These are phyloP conservation scores for Miichthys miiuy DNA, from an alignment of 2,797 vertebrate genomes.

Conservation along the genomic window DNA sequence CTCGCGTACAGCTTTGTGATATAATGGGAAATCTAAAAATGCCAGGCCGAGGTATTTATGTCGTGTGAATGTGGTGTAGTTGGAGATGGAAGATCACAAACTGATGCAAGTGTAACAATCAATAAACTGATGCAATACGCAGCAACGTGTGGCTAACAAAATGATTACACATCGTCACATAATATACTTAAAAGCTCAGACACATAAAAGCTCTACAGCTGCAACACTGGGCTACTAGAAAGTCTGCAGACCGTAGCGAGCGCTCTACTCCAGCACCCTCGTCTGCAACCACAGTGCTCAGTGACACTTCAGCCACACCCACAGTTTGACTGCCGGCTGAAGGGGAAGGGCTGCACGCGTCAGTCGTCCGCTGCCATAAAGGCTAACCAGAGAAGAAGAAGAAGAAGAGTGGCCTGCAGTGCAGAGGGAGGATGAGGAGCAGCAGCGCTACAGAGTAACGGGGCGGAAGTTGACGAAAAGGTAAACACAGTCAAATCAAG, in stretches of 20 bases:
- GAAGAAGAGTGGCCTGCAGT: constrained; percentile 17
- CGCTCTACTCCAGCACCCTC: constrained; percentile 28
- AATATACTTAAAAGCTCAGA: neutral
- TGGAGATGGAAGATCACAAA: constrained; percentile 16
- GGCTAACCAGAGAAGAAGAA: constrained; percentile 25
- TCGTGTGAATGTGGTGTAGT: constrained; percentile 7
- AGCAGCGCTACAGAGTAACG: neutral
- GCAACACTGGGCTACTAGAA: neutral
- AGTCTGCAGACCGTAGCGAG: neutral
- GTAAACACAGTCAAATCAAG: constrained; percentile 23
- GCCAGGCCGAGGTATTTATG: constrained; percentile 19
- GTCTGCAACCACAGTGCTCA: constrained; percentile 34
- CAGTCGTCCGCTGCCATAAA: constrained; percentile 9
- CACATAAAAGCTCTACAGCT: neutral
- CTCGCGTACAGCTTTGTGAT: constrained; percentile 23
- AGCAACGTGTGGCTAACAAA: neutral
- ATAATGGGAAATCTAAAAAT: constrained; percentile 16
- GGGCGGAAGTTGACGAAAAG: constrained; percentile 7
- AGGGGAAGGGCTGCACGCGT: constrained; percentile 7
- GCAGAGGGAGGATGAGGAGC: constrained; percentile 12
- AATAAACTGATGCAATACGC: constrained; percentile 8
- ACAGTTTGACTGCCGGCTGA: constrained; percentile 20
- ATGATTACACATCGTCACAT: neutral
- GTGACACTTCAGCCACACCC: constrained; percentile 45
- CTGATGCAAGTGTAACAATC: constrained; percentile 21